Conservation (phyloP, 2,888 invertebrate species). For the Aphidius colemani region DNA sequence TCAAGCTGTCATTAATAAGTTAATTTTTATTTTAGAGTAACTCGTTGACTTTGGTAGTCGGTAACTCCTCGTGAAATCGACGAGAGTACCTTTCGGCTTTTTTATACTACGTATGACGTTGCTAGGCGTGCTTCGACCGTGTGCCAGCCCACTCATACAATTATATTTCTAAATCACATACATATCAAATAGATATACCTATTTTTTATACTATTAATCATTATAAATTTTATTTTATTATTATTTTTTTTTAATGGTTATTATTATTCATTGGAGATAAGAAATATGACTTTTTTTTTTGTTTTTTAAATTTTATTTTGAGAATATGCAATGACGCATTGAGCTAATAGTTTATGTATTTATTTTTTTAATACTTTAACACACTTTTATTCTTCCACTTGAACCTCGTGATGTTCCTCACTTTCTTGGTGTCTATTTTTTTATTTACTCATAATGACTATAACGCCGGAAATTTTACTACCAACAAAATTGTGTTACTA, state of each 20-base stretch:
- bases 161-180: conserved; percentile 27
- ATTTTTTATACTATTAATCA: no score
- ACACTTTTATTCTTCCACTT: conserved; percentile 1
- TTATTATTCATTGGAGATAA: no score
- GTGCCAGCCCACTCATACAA: conserved; percentile 36
- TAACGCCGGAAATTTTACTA: neutral
- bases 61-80: conserved; percentile 19
- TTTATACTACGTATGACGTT: conserved; percentile 39
- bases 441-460: neutral
- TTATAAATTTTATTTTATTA: no score
- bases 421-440: neutral
- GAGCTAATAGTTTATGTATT: no score
- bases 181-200: conserved; percentile 8
- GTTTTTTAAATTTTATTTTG: no score
- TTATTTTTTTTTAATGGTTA: no score
- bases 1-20: no score
- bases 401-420: neutral
- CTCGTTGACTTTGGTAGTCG: neutral
- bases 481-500: neutral
- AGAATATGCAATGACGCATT: no score
- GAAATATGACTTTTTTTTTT: no score
- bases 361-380: no score
- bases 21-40: neutral
- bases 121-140: conserved; percentile 50
- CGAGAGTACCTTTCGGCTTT: neutral